These are phyloP conservation scores for Sminthopsis crassicaudata DNA, from an alignment of 2,113 vertebrate species.

Conservation along the genomic window DNA sequence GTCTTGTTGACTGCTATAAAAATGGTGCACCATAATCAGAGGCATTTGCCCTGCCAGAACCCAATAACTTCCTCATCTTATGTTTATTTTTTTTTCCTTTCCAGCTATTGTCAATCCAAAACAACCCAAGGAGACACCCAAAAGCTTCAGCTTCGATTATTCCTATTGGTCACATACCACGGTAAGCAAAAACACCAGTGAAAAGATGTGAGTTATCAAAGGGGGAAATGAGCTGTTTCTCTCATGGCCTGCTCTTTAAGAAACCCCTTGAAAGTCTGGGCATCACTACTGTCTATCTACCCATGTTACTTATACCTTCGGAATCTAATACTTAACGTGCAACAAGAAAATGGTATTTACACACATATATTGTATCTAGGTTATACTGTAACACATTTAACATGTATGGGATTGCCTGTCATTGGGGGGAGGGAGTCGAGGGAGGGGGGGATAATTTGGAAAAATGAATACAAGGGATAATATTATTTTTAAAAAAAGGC, in stretches of 20 bases:
- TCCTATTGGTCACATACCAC: conserved; percentile 99
- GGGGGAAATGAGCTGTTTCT: background rate
- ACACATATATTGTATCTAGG: no score
- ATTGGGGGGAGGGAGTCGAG: no score
- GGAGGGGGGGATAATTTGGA: no score
- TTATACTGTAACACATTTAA: no score
- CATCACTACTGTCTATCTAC: no score
- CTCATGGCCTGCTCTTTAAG: background rate
- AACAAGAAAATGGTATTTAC: no score
- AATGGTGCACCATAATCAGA: background rate
- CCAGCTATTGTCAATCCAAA: conserved; percentile 97
- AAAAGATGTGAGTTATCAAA: fast-evolving
- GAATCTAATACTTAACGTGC: no score
- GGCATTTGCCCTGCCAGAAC: background rate
- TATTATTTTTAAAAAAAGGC: no score
- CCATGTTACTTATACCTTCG: no score
- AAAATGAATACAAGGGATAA: no score
- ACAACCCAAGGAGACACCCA: conserved; percentile 95
- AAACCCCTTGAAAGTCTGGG: background rate
- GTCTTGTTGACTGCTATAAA: background rate
- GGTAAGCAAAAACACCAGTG: conserved; percentile 81
- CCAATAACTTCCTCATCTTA: background rate
- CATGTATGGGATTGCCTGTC: no score
- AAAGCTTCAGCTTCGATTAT: conserved; percentile 99
- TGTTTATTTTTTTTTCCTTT: conserved; percentile 75